Conservation (phyloP, 2,888 invertebrate species). For the Gortyna flavago region DNA sequence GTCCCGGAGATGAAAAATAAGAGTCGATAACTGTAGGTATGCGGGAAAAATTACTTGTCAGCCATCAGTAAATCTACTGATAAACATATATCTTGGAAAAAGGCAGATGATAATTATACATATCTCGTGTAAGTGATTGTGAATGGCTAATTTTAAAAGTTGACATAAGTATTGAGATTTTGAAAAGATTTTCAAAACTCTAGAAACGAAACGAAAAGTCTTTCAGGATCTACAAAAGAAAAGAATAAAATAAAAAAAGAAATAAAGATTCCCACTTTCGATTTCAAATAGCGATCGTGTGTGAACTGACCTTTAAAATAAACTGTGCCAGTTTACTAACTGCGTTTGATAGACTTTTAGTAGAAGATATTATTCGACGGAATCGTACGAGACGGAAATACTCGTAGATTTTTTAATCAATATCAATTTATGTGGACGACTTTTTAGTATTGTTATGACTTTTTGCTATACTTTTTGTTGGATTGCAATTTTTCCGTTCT, state of each 20-base stretch:
- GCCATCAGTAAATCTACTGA: neutral
- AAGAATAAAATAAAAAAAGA: neutral
- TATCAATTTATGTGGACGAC: constrained; percentile 19
- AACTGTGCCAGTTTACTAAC: constrained; percentile 37
- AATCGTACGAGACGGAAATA: constrained; percentile 38
- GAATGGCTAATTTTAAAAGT: neutral
- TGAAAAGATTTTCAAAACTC: too few species aligned
- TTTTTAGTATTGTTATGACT: constrained; percentile 29
- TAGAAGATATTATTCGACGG: constrained; percentile 19
- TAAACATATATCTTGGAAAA: neutral
- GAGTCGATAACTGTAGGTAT: neutral
- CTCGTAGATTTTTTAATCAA: constrained; percentile 31
- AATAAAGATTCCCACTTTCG: constrained; percentile 25
- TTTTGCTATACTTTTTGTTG: constrained; percentile 47
- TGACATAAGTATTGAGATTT: neutral
- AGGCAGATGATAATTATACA: too few species aligned
- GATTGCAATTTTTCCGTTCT: constrained; percentile 58
- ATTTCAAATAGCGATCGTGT: constrained; percentile 43
- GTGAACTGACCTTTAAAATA: constrained; percentile 45
- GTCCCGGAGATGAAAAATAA: constrained; percentile 27
- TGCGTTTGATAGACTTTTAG: constrained; percentile 23
- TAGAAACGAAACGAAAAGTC: neutral
- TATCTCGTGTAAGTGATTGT: too few species aligned
- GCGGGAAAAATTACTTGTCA: neutral
- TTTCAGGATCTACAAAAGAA: too few species aligned